A percentile compares a stretch with the other conserved stretches of the same genome.
Evolutionary conservation across 2,888 invertebrate species (phyloP).

Genomic region (Camponotus fellah): DNA sequence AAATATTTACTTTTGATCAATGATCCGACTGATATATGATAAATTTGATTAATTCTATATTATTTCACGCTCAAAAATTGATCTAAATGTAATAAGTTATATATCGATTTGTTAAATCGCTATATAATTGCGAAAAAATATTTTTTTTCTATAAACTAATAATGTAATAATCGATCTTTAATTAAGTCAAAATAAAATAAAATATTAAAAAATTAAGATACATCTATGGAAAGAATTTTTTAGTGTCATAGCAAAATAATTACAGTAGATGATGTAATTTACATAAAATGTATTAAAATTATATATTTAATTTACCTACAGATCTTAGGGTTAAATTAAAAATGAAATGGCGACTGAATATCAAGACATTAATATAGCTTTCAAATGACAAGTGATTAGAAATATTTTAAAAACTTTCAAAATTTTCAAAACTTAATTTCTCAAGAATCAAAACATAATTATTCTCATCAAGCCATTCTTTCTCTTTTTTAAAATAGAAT

Average conservation of each 20-base stretch:
- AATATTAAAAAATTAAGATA: neutral
- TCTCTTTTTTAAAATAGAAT: neutral
- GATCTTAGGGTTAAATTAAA: neutral
- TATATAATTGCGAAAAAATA: neutral
- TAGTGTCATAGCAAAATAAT: neutral
- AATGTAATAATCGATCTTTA: neutral
- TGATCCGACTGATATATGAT: neutral
- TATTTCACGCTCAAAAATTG: neutral
- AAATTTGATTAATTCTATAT: neutral
- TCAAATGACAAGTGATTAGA: neutral
- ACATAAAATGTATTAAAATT: neutral
- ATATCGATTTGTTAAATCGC: neutral
- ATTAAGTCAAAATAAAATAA: neutral
- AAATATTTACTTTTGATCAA: neutral
- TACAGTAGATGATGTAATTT: neutral
- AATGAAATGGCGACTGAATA: neutral
- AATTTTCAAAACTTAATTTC: neutral
- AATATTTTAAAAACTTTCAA: neutral
- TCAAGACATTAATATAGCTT: neutral
- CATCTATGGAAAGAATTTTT: neutral
- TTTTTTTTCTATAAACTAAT: neutral
- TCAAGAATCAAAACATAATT: neutral
- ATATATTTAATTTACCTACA: conserved; percentile 1
- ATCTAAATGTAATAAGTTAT: neutral
- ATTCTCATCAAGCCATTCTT: neutral